Conservation (phyloP, 2,797 vertebrate genomes). For the Betta splendens region DNA sequence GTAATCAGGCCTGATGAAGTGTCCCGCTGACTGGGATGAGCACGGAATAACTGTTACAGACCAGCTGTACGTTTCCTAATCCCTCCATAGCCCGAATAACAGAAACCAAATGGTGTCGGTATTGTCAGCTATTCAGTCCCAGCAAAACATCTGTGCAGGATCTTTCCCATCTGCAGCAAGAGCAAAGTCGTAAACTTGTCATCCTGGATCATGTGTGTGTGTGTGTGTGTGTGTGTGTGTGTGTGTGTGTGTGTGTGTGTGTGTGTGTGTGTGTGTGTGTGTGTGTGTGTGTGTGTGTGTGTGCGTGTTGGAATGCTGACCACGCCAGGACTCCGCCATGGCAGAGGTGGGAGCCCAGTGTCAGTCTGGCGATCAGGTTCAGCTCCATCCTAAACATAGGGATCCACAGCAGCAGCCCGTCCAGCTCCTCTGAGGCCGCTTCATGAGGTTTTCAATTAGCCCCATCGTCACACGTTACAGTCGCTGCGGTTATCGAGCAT, state of each 20-base stretch:
- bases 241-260: constrained; percentile 19
- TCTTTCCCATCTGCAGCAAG: constrained; percentile 24
- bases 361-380: constrained; percentile 55
- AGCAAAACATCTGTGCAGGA: constrained; percentile 30
- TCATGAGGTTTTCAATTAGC: constrained; percentile 49
- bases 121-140: neutral
- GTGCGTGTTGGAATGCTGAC: constrained; percentile 61
- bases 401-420: constrained; percentile 30
- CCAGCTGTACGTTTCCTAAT: constrained; percentile 20
- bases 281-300: no score
- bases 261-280: constrained; percentile 19
- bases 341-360: constrained; percentile 49
- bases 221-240: constrained; percentile 22
- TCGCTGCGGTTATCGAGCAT: neutral
- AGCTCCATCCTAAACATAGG: constrained; percentile 33
- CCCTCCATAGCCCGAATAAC: constrained; percentile 27
- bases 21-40: neutral
- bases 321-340: constrained; percentile 59
- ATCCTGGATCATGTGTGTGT: constrained; percentile 41
- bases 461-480: constrained; percentile 31
- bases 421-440: constrained; percentile 39
- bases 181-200: constrained; percentile 44
- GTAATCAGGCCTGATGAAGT: constrained; percentile 14
- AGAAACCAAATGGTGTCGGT: constrained; percentile 32
- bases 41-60: neutral